Conservation (phyloP, 1,140 invertebrate species). For the Liolophura sinensis region DNA sequence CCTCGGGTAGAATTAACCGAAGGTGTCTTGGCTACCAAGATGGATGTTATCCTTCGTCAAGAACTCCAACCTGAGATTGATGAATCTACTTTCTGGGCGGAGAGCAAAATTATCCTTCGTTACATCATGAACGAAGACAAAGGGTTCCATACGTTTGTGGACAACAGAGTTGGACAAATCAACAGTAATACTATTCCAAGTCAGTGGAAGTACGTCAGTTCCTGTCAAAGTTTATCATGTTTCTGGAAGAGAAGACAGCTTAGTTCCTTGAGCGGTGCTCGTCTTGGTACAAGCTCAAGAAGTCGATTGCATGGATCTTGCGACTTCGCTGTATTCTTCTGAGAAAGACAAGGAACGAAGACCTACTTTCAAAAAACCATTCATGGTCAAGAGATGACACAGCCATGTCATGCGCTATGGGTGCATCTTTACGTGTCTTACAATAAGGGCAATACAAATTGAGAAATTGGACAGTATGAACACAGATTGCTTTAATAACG, state of each 20-base stretch:
- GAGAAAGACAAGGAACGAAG: no score
- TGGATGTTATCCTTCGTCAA: not conserved
- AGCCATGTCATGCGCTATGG: slow-evolving; percentile 5
- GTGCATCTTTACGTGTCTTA: slow-evolving; percentile 9
- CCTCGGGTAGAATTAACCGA: not conserved
- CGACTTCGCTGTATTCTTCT: no score
- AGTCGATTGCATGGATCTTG: no score
- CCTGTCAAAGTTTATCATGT: no score
- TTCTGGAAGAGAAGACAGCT: no score
- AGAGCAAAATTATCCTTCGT: not conserved
- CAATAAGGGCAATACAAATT: slow-evolving; percentile 8
- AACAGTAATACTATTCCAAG: not conserved
- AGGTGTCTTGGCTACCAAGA: not conserved
- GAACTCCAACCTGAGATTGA: slow-evolving; percentile 3
- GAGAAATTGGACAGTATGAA: slow-evolving; percentile 4
- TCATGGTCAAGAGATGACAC: slow-evolving; percentile 4
- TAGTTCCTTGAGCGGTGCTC: no score
- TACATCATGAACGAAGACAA: slow-evolving; percentile 5
- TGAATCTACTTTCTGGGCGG: not conserved
- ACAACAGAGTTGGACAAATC: slow-evolving; percentile 3
- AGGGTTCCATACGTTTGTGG: slow-evolving; percentile 9
- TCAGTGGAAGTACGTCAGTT: slow-evolving; percentile 6
- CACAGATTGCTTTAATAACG: slow-evolving; percentile 10
- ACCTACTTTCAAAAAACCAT: not conserved
- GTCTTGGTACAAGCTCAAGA: no score